Conservation (phyloP, 2,797 vertebrate genomes). For the Lophius americanus region DNA sequence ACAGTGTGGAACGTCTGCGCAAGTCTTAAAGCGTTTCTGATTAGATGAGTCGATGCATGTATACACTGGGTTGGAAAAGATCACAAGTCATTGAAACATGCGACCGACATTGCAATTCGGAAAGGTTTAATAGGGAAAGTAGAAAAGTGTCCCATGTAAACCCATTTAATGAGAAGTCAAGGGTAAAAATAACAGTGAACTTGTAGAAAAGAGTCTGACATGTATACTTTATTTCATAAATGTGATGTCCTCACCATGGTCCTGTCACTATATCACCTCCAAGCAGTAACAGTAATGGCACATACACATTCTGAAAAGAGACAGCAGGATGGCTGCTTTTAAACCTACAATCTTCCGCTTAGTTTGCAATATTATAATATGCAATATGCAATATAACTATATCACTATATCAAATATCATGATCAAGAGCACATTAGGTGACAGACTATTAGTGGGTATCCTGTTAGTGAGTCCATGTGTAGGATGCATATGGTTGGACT, state of each 20-base stretch:
- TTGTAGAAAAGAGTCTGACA: slow-evolving; percentile 21
- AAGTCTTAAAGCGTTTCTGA: too few species aligned
- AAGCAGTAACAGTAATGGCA: slow-evolving; percentile 9
- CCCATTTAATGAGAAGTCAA: slow-evolving; percentile 62
- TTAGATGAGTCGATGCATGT: too few species aligned
- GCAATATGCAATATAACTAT: too few species aligned
- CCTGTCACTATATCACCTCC: neutral
- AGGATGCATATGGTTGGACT: slow-evolving; percentile 7
- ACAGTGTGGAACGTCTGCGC: too few species aligned
- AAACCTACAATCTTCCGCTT: neutral
- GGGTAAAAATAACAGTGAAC: slow-evolving; percentile 67
- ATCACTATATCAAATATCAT: too few species aligned
- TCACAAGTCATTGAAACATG: too few species aligned
- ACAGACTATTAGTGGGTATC: slow-evolving; percentile 37
- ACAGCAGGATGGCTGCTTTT: slow-evolving; percentile 2
- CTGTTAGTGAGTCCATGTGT: slow-evolving; percentile 25
- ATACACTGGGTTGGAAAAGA: too few species aligned
- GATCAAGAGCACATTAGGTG: neutral
- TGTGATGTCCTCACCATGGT: slow-evolving; percentile 13
- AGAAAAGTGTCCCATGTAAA: too few species aligned
- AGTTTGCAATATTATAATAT: too few species aligned
- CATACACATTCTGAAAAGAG: slow-evolving; percentile 7
- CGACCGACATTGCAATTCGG: too few species aligned
- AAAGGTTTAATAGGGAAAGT: too few species aligned
- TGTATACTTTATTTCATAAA: slow-evolving; percentile 49